Conservation (phyloP, 2,113 vertebrate species). For the Pluvialis apricaria region DNA sequence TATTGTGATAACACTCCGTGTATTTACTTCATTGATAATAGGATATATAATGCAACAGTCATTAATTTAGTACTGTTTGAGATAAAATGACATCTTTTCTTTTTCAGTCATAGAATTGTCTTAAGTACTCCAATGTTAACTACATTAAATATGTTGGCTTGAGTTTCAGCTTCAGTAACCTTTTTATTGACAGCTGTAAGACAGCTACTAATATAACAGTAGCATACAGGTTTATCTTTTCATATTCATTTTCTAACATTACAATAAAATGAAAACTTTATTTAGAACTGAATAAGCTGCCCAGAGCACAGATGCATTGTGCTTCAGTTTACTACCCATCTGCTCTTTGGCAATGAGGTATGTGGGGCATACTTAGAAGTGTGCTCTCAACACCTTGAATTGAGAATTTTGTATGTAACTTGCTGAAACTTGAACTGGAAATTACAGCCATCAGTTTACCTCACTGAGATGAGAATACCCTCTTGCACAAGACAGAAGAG, state of each 20-base stretch:
- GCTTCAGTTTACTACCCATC: not conserved
- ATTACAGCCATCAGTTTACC: not conserved
- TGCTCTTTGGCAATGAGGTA: not conserved
- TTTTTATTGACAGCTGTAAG: not conserved
- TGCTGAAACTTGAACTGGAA: not conserved
- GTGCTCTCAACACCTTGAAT: not conserved
- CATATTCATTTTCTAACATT: not conserved
- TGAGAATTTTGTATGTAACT: not conserved
- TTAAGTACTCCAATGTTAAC: not conserved
- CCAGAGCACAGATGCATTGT: not conserved
- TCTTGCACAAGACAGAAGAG: not conserved
- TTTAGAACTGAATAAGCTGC: not conserved
- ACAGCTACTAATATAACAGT: not conserved
- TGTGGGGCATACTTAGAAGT: not conserved
- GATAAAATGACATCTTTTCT: not conserved
- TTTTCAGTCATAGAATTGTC: not conserved
- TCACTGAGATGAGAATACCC: not conserved
- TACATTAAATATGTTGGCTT: not conserved
- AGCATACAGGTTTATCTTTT: not conserved
- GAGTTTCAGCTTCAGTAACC: not conserved
- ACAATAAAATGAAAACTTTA: not conserved
- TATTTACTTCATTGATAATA: not conserved
- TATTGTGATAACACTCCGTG: not conserved
- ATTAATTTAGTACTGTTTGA: not conserved
- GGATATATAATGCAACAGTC: not conserved